Base-by-base conservation (phyloP, 2,113 vertebrate species). In the Opisthocomus hoazin region DNA sequence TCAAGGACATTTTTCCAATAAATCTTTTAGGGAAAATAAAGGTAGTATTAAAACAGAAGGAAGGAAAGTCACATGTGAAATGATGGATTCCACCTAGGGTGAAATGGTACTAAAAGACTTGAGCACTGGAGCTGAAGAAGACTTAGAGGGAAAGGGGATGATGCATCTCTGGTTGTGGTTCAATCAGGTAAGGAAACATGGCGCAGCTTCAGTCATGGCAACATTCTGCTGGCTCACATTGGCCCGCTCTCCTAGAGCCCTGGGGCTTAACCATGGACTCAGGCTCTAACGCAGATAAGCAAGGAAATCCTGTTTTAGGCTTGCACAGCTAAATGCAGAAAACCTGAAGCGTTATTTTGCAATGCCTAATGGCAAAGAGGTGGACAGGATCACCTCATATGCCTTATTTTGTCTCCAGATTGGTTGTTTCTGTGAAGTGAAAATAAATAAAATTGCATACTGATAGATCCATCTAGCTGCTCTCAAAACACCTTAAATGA, bases 141-240 rank as follows among this genome's bases (percentile, higher is more conserved):
- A 41, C 45, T 45, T 34, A 9, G 24, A 57, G 20, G 19, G 23
- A 53, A 39, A 79, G 30, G 9, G 19, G 34, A 26, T 10, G 39
- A 51, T 0, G 6, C 20, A 5, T 16, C 50, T n/a, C 30, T 50
- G 56, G 20, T 43, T 9, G 24, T n/a, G 41, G 51, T 45, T 71
- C 29, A 83, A 57, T 24, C 32, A 29, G 43, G 22, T 8, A 9
- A 37, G 34, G 57, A 68, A 22, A 23, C 23, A 7, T 0, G 1
- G 56, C 37, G 13, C 1, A 37, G 48, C 37, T 54, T 70, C 1
- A 3, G 7, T 37, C 19, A 6, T 14, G n/a, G 51, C 5, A 6
- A n/a, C 20, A 24, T 13, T 10, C n/a, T 53, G 27, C 23, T 0
- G 1, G 23, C 58, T 89, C 20, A 0, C 1, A 3, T 5, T 26